These are phyloP conservation scores for Balaeniceps rex DNA, from an alignment of 2,113 vertebrate genomes.

Conservation along the genomic window DNA sequence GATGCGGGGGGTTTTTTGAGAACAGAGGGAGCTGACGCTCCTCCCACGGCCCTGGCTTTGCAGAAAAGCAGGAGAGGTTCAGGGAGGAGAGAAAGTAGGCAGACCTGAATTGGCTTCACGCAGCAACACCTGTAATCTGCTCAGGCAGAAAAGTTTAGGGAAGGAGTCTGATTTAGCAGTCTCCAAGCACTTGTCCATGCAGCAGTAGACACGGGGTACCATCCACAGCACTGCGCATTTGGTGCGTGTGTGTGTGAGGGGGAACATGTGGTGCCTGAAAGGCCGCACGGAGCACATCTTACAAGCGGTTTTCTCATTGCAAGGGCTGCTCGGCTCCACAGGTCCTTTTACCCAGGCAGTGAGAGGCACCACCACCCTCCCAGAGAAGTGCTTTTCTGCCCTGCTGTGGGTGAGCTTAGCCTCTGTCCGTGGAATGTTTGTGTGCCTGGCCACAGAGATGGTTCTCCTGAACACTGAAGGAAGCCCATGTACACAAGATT, in stretches of 20 bases:
- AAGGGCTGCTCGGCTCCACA: neutral
- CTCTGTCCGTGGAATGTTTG: neutral
- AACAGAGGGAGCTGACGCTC: neutral
- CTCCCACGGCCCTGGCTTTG: neutral
- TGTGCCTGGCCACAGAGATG: neutral
- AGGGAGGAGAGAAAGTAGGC: neutral
- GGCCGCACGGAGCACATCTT: neutral
- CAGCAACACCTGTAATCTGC: too few species aligned
- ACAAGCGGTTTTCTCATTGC: neutral
- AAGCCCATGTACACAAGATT: neutral
- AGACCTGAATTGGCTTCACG: neutral
- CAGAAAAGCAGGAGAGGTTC: neutral
- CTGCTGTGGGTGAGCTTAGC: neutral
- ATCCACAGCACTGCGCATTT: neutral
- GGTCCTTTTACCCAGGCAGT: neutral
- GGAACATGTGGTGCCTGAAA: accelerated
- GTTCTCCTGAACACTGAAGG: neutral
- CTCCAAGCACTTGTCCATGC: neutral
- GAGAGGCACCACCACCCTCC: neutral
- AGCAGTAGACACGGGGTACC: neutral
- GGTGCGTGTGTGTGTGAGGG: too few species aligned
- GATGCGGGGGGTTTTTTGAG: accelerated
- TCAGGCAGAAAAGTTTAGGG: neutral
- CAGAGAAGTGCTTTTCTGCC: neutral
- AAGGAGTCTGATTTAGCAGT: neutral